phyloP scores from a whole-genome alignment of 1,140 invertebrate species.

The Meloidogyne hapla region DNA sequence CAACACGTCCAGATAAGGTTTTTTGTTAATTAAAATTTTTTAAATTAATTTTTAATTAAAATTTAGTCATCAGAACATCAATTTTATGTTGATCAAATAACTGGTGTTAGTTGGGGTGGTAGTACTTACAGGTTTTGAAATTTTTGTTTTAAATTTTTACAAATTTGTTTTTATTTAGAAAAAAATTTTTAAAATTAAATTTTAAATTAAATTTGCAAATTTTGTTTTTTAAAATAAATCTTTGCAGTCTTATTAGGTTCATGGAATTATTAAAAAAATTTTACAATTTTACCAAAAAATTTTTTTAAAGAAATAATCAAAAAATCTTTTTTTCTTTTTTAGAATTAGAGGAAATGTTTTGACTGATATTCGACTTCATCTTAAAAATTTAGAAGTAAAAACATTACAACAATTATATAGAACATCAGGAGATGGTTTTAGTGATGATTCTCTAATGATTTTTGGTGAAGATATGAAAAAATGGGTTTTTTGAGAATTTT shows the following conservation, averaged over 20 bases:
- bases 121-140: conserved; percentile 14
- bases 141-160: background rate
- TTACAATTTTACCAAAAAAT: no score
- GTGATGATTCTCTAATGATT: conserved; percentile 17
- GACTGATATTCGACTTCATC: conserved; percentile 24
- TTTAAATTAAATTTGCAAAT: no score
- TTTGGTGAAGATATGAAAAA: conserved; percentile 27
- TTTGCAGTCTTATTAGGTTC: no score
- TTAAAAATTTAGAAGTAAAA: conserved; percentile 5
- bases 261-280: no score
- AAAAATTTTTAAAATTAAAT: background rate
- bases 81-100: conserved; percentile 27
- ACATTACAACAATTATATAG: conserved; percentile 14
- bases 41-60: background rate
- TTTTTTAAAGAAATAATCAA: background rate
- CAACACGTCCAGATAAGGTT: conserved; percentile 16
- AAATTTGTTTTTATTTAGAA: no score
- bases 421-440: background rate
- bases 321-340: background rate
- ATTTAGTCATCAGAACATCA: conserved; percentile 12
- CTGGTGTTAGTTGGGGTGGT: conserved; percentile 24
- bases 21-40: background rate
- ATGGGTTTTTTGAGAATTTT: conserved; percentile 18
- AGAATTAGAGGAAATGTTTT: conserved; percentile 9
- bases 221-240: no score